Percentiles rank a stretch among this genome's conserved stretches.
These are phyloP conservation scores for Ryuthela nishihirai DNA, from an alignment of 2,888 invertebrate species.

Conservation along the genomic window DNA sequence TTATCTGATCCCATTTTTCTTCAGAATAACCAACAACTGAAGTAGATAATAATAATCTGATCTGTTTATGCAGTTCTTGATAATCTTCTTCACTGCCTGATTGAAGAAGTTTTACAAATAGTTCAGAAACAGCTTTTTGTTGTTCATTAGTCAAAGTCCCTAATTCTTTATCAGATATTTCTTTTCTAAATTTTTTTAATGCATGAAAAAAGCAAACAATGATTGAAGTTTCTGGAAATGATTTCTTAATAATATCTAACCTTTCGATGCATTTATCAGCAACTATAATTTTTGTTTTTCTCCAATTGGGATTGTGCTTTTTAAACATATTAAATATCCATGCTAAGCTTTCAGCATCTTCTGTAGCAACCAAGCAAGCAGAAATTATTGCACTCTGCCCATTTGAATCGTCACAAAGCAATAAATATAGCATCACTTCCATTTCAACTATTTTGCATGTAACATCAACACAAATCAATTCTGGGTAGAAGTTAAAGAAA, in stretches of 20 bases:
- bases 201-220: slow-evolving; percentile 17
- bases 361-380: slow-evolving; percentile 5
- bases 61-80: slow-evolving; percentile 6
- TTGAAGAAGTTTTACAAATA: slow-evolving; percentile 18
- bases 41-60: slow-evolving; percentile 5
- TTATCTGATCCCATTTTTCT: slow-evolving; percentile 10
- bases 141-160: background rate
- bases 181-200: slow-evolving; percentile 17
- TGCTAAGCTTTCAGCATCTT: background rate
- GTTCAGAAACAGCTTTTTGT: slow-evolving; percentile 2
- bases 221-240: slow-evolving; percentile 13
- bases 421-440: slow-evolving; percentile 11
- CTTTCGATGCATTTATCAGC: slow-evolving; percentile 1
- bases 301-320: slow-evolving; percentile 18
- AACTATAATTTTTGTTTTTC: slow-evolving; percentile 9
- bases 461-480: slow-evolving; percentile 19
- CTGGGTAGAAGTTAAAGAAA: slow-evolving; percentile 20
- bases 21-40: slow-evolving; percentile 1
- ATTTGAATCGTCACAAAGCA: slow-evolving; percentile 15
- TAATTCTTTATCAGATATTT: slow-evolving; percentile 5
- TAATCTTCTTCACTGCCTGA: slow-evolving; percentile 13
- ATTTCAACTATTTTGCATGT: slow-evolving; percentile 17
- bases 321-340: slow-evolving; percentile 21
- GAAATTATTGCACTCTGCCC: slow-evolving; percentile 15
- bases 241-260: slow-evolving; percentile 2